phyloP scores from a whole-genome alignment of 2,888 invertebrate species.

The Hirudinaria manillensis region DNA sequence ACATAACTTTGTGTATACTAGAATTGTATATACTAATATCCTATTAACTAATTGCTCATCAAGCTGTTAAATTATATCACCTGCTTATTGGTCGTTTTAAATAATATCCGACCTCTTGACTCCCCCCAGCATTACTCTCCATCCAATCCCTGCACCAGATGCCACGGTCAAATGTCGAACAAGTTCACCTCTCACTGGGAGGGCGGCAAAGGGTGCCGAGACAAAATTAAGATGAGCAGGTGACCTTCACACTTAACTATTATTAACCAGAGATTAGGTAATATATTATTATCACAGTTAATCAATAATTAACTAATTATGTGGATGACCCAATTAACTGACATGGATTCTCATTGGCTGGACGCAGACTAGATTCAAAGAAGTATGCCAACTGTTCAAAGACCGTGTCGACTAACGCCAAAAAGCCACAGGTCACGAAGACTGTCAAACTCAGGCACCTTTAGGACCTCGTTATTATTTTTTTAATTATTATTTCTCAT shows the following conservation, averaged over 20 bases:
- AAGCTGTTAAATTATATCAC: too few relatives aligned
- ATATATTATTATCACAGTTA: too few relatives aligned
- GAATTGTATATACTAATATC: too few relatives aligned
- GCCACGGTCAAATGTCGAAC: constrained; percentile 48
- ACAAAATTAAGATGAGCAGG: constrained; percentile 54
- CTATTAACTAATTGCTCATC: too few relatives aligned
- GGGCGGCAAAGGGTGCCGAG: constrained; percentile 56
- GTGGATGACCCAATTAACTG: too few relatives aligned
- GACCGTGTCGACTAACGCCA: neutral
- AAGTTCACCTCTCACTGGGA: constrained; percentile 54
- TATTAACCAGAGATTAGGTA: neutral
- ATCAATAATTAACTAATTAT: too few relatives aligned
- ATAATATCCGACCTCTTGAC: too few relatives aligned
- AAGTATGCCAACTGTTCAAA: constrained; percentile 4
- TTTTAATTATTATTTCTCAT: constrained; percentile 6
- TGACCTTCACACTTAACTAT: constrained; percentile 36
- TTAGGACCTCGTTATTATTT: neutral
- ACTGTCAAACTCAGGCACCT: too few relatives aligned
- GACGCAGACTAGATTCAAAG: neutral
- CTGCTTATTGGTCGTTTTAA: too few relatives aligned
- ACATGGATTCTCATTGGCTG: too few relatives aligned
- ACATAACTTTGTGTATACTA: too few relatives aligned
- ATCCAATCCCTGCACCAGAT: constrained; percentile 49
- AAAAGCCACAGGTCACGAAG: too few relatives aligned
- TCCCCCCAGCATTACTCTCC: constrained; percentile 47